Conservation (phyloP, 2,797 vertebrate species). For the Channa striata region DNA sequence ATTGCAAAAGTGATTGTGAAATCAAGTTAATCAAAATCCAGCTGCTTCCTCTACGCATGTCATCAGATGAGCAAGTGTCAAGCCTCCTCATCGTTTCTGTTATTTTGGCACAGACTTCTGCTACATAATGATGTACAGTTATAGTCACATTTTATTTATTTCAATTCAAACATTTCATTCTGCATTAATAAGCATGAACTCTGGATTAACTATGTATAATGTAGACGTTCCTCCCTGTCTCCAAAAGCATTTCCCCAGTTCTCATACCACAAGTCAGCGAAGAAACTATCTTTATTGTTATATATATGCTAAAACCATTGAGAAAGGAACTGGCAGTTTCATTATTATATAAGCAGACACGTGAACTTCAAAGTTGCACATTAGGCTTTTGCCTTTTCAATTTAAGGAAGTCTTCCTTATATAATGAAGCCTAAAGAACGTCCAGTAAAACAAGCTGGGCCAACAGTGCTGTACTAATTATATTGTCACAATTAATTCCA, state of each 20-base stretch:
- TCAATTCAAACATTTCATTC: no score
- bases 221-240: no score
- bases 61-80: constrained; percentile 35
- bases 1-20: constrained; percentile 60
- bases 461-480: not conserved
- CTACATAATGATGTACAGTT: no score
- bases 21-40: constrained; percentile 45
- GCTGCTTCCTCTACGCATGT: constrained; percentile 52
- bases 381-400: not conserved
- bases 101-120: not conserved
- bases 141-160: no score
- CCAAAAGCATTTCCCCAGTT: no score
- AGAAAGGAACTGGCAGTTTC: not conserved
- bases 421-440: not conserved
- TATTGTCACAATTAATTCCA: not conserved
- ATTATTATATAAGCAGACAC: constrained; percentile 11
- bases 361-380: not conserved
- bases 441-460: not conserved
- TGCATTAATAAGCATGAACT: no score
- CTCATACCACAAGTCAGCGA: no score
- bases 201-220: no score
- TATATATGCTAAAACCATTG: constrained; percentile 1
- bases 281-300: not conserved
- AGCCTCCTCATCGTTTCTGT: not conserved
- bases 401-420: not conserved